Conservation (phyloP, 2,888 invertebrate species). For the Microchrysa polita region DNA sequence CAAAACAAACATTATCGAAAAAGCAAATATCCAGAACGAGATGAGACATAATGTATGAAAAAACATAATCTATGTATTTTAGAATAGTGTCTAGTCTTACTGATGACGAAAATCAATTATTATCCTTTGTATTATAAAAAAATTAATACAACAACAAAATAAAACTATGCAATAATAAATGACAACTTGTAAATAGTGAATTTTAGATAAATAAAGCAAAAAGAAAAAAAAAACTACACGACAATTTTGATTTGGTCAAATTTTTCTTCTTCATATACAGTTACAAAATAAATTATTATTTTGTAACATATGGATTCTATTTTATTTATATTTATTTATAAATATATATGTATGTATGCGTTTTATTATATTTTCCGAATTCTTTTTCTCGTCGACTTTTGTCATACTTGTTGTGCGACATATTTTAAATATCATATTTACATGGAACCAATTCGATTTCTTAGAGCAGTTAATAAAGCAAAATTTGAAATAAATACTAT, state of each 20-base stretch:
- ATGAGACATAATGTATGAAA: neutral
- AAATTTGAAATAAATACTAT: too few species aligned
- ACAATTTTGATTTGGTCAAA: neutral
- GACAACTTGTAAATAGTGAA: constrained; percentile 9
- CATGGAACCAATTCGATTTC: too few species aligned
- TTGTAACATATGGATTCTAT: constrained; percentile 5
- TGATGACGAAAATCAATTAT: constrained; percentile 44
- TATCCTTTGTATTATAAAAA: neutral
- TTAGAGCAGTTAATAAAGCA: too few species aligned
- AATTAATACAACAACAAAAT: neutral
- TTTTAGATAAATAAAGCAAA: too few species aligned
- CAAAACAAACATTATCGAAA: constrained; percentile 21
- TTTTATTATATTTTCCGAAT: neutral
- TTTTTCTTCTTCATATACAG: neutral
- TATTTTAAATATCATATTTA: too few species aligned
- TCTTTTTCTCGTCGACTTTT: too few species aligned
- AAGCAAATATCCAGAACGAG: neutral
- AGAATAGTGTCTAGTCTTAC: constrained; percentile 55
- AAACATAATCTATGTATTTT: constrained; percentile 49
- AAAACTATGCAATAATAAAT: neutral
- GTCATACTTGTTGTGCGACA: too few species aligned
- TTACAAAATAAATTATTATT: neutral
- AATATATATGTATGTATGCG: neutral
- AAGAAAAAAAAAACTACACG: neutral
- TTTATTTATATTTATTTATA: constrained; percentile 40